Conservation (phyloP, 2,113 vertebrate genomes). For the Orcinus orca region DNA sequence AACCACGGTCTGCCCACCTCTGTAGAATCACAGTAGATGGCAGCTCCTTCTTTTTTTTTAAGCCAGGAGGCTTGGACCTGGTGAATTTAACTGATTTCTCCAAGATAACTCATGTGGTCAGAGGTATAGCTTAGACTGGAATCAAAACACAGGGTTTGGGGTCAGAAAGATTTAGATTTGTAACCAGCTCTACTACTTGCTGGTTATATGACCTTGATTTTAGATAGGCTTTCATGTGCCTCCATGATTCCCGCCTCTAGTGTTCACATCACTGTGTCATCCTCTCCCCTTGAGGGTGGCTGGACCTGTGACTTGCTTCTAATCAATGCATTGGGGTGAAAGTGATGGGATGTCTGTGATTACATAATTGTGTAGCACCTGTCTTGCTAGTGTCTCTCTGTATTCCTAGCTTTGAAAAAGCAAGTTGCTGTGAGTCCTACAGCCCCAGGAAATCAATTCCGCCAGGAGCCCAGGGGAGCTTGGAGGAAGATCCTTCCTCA, state of each 20-base stretch:
- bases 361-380: fast-evolving
- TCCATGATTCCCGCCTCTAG: background rate
- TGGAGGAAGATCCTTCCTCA: background rate
- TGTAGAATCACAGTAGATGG: background rate
- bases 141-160: background rate
- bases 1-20: fast-evolving
- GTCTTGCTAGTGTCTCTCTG: background rate
- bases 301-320: background rate
- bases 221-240: no score
- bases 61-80: background rate
- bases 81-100: background rate
- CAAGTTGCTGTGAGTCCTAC: background rate
- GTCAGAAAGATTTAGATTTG: background rate
- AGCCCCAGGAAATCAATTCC: background rate
- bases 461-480: background rate
- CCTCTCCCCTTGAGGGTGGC: background rate
- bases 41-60: background rate
- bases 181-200: background rate
- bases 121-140: background rate
- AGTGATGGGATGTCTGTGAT: background rate
- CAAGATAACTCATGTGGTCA: background rate
- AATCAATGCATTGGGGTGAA: background rate
- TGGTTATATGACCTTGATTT: background rate
- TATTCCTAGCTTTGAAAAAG: background rate
- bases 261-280: background rate